Conservation (phyloP, 1,140 invertebrate species). For the Lordiphosa clarofinis region DNA sequence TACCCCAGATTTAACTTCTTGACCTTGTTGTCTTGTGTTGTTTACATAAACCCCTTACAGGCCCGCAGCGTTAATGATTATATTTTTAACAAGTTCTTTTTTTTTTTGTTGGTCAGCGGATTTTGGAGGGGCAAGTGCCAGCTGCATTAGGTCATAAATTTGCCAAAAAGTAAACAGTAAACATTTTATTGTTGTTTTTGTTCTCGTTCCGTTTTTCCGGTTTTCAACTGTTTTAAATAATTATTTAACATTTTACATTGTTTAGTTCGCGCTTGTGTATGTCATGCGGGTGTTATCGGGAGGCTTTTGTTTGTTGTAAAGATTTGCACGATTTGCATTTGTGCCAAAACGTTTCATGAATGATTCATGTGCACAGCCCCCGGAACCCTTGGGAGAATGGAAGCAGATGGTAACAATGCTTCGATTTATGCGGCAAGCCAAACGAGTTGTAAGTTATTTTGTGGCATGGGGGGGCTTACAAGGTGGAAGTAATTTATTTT, state of each 20-base stretch:
- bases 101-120: slow-evolving; percentile 3
- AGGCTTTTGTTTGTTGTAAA: slow-evolving; percentile 66
- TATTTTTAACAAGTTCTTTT: background rate
- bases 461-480: too few relatives aligned
- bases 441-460: too few relatives aligned
- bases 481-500: too few relatives aligned
- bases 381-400: too few relatives aligned
- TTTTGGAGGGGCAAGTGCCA: slow-evolving; percentile 21
- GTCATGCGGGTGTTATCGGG: slow-evolving; percentile 24
- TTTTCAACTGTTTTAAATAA: slow-evolving; percentile 58
- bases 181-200: slow-evolving; percentile 58
- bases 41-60: slow-evolving; percentile 14
- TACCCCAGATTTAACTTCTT: too few relatives aligned
- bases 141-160: slow-evolving; percentile 70
- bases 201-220: slow-evolving; percentile 6
- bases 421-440: background rate
- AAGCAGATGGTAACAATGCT: background rate
- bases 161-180: slow-evolving; percentile 68
- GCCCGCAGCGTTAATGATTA: slow-evolving; percentile 15
- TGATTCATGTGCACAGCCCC: slow-evolving; percentile 56
- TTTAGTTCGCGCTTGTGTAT: slow-evolving; percentile 53
- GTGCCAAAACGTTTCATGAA: slow-evolving; percentile 70
- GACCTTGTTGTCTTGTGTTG: slow-evolving; percentile 1
- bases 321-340: slow-evolving; percentile 73
- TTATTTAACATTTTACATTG: slow-evolving; percentile 76